Percentiles rank a stretch among this genome's conserved stretches.
These are phyloP conservation scores for Cepaea nemoralis DNA, from an alignment of 1,140 invertebrate genomes.

Conservation along the genomic window DNA sequence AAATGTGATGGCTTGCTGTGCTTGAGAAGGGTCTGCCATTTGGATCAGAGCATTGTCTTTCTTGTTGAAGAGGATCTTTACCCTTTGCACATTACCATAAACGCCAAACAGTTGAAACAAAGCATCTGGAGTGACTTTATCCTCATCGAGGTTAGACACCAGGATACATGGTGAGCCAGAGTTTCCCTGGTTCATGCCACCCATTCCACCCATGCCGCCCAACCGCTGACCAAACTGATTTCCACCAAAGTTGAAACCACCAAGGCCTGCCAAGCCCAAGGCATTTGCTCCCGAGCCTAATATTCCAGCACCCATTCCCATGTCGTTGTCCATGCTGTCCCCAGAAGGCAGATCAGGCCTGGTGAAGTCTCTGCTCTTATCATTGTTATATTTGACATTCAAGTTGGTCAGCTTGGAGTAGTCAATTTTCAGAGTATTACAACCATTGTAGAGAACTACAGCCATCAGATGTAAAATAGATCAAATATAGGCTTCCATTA, in stretches of 20 bases:
- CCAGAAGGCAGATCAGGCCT: slow-evolving; percentile 96
- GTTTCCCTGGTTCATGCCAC: slow-evolving; percentile 6
- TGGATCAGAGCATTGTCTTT: slow-evolving; percentile 99
- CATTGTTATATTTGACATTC: slow-evolving; percentile 99
- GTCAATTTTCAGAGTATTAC: slow-evolving; percentile 98
- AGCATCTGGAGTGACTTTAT: slow-evolving; percentile 42
- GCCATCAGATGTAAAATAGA: too few relatives aligned
- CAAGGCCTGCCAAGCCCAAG: slow-evolving; percentile 22
- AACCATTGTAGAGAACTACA: slow-evolving; percentile 99
- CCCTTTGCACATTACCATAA: slow-evolving; percentile 98
- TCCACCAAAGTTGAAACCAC: slow-evolving; percentile 32
- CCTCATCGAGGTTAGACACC: slow-evolving; percentile 74
- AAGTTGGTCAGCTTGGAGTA: slow-evolving; percentile 97
- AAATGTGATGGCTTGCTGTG: slow-evolving; percentile 97
- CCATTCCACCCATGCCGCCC: slow-evolving; percentile 10
- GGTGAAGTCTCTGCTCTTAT: slow-evolving; percentile 98
- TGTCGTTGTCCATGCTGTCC: slow-evolving; percentile 74
- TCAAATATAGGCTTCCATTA: too few relatives aligned
- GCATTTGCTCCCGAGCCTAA: slow-evolving; percentile 16
- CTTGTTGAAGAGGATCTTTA: slow-evolving; percentile 99
- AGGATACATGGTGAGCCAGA: slow-evolving; percentile 57
- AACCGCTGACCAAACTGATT: slow-evolving; percentile 27
- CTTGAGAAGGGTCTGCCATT: slow-evolving; percentile 97
- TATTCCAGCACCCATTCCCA: slow-evolving; percentile 52
- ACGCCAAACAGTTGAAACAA: slow-evolving; percentile 74